Percentiles rank a stretch among this genome's conserved stretches.
Conservation (phyloP, 2,113 vertebrate species). For the Symphodus melops region DNA sequence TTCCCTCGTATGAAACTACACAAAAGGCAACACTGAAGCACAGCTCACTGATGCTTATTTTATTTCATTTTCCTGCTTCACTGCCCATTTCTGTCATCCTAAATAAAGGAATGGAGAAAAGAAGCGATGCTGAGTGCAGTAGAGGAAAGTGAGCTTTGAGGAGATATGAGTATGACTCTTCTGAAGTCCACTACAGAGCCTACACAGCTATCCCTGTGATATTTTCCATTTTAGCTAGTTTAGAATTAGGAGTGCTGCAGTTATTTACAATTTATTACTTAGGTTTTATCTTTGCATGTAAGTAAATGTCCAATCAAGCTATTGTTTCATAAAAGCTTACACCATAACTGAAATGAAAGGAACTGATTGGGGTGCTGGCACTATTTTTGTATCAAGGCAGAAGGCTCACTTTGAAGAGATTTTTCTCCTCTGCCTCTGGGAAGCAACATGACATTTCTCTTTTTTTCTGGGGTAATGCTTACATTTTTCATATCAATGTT, state of each 20-base stretch:
- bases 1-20: constrained; percentile 31
- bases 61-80: constrained; percentile 60
- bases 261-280: constrained; percentile 25
- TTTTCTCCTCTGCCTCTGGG: too few relatives aligned
- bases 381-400: not conserved
- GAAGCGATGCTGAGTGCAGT: constrained; percentile 1
- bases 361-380: not conserved
- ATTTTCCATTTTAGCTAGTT: constrained; percentile 42
- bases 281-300: constrained; percentile 5
- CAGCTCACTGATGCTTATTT: constrained; percentile 56
- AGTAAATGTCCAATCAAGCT: not conserved
- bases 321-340: not conserved
- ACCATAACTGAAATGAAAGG: not conserved
- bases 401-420: not conserved
- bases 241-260: constrained; percentile 42
- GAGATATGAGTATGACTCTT: constrained; percentile 27
- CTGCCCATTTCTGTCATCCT: constrained; percentile 63
- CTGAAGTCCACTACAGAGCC: constrained; percentile 25
- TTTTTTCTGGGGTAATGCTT: too few relatives aligned
- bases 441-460: not conserved
- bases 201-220: constrained; percentile 45
- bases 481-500: not conserved
- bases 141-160: constrained; percentile 18
- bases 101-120: constrained; percentile 46
- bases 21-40: constrained; percentile 23